Evolutionary conservation across 2,113 vertebrate genomes (phyloP), one percentile per base, ranked within the genome.

Genomic region (Colius striatus): DNA sequence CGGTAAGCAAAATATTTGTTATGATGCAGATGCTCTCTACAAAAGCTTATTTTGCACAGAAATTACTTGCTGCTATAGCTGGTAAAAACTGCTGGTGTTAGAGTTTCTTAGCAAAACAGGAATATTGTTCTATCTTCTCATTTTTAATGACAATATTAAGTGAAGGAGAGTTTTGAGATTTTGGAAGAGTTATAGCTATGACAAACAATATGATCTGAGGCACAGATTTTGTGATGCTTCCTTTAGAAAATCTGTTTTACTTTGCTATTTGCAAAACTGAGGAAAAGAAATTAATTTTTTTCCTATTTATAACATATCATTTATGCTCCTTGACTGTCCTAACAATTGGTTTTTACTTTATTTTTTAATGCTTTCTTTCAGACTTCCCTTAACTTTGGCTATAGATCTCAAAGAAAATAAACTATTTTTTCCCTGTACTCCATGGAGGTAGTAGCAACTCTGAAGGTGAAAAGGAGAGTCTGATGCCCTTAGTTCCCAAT

Each of bases 91-190:
- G 54, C 80, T 92, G 77, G 61, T 43, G 32, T 55, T 32, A 67
- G 70, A 50, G 5, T 58, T 84, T 95, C 60, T 85, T 76, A 91
- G 55, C 32, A 88, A 77, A 94, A 82, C n/a, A 41, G 34, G 41
- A 55, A 21, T 20, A 76, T 26, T 63, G 76, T 55, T 94, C 21
- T 58, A 38, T 21, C 17, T 67, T 73, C 61, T 92, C 16, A 18
- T 90, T 71, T 94, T 93, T 55, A 92, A 87, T 25, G 27, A 78
- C 66, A 91, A 23, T 29, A 72, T 66, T 93, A 94, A 95, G 71
- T 70, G 54, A 80, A 57, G 79, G 50, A 36, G 78, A 20, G 55
- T 51, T 83, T 66, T 84, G 53, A 67, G 54, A 74, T 85, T 87
- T 92, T 89, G 58, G 41, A 71, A 45, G 36, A 84, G 61, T 70